phyloP scores from a whole-genome alignment of 1,140 invertebrate species.

The Diploscapter pachys region DNA sequence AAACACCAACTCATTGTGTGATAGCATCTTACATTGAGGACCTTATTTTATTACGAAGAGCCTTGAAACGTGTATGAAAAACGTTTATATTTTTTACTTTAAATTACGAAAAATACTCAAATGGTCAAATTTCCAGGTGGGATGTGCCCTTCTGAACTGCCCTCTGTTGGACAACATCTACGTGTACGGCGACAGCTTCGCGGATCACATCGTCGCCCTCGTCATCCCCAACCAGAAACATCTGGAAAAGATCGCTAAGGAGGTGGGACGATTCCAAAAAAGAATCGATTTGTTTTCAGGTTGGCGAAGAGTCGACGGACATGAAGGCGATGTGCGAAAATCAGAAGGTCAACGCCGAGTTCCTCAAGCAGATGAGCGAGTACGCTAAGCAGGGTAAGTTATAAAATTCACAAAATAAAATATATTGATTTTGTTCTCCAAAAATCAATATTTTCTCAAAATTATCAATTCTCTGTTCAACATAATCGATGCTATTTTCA shows the following conservation, averaged over 20 bases:
- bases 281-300: no score
- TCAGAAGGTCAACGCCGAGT: constrained; percentile 18
- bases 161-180: constrained; percentile 91
- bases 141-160: constrained; percentile 85
- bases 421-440: no score
- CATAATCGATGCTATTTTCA: no score
- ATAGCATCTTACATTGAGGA: no score
- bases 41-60: no score
- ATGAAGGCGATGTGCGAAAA: constrained; percentile 18
- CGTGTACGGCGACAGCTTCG: constrained; percentile 80
- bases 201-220: constrained; percentile 81
- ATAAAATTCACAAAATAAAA: no score
- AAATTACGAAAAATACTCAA: not conserved
- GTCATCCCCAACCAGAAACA: constrained; percentile 76
- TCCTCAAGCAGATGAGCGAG: constrained; percentile 27
- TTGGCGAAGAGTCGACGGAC: constrained; percentile 13
- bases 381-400: constrained; percentile 26
- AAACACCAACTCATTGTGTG: no score
- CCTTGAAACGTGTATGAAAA: not conserved
- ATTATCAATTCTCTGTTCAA: no score
- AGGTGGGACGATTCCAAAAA: constrained; percentile 18
- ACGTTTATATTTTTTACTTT: constrained; percentile 3
- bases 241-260: constrained; percentile 58
- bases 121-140: constrained; percentile 75
- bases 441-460: no score